Evolutionary conservation across 2,888 invertebrate species (phyloP).

Genomic region (Xylophagus ater): DNA sequence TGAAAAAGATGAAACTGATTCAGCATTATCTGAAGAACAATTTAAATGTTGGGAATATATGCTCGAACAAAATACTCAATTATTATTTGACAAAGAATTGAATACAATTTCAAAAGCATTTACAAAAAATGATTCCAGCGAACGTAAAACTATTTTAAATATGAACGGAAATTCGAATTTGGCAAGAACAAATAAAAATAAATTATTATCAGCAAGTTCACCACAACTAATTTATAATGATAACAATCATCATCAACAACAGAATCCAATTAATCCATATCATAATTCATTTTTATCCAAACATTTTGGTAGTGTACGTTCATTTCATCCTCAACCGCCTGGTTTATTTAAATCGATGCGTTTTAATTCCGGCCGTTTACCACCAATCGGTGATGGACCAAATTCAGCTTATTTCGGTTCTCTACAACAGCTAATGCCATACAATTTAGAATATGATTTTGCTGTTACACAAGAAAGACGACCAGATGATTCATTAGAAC

Average conservation of each 20-base stretch:
- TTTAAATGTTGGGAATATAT: conserved; percentile 91
- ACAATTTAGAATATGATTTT: conserved; percentile 73
- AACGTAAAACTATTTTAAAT: conserved; percentile 15
- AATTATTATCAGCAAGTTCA: conserved; percentile 57
- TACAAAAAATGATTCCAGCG: conserved; percentile 34
- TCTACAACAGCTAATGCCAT: conserved; percentile 71
- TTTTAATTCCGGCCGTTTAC: conserved; percentile 44
- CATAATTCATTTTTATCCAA: conserved; percentile 50
- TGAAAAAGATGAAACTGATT: conserved; percentile 44
- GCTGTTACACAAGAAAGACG: conserved; percentile 64
- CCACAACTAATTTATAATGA: conserved; percentile 45
- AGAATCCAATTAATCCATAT: conserved; percentile 26
- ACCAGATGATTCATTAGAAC: conserved; percentile 59
- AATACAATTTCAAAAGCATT: conserved; percentile 61
- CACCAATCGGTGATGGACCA: conserved; percentile 54
- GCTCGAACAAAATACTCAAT: conserved; percentile 81
- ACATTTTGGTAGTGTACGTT: conserved; percentile 69
- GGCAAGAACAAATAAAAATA: conserved; percentile 30
- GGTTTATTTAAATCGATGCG: conserved; percentile 44
- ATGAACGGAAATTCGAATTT: conserved; percentile 23
- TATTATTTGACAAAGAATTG: conserved; percentile 77
- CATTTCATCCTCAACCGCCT: conserved; percentile 53
- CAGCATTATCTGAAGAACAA: conserved; percentile 66
- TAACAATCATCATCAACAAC: conserved; percentile 19
- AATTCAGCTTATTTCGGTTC: conserved; percentile 83